These are phyloP conservation scores for Oryzaephilus surinamensis DNA, from an alignment of 1,140 invertebrate species.

Conservation along the genomic window DNA sequence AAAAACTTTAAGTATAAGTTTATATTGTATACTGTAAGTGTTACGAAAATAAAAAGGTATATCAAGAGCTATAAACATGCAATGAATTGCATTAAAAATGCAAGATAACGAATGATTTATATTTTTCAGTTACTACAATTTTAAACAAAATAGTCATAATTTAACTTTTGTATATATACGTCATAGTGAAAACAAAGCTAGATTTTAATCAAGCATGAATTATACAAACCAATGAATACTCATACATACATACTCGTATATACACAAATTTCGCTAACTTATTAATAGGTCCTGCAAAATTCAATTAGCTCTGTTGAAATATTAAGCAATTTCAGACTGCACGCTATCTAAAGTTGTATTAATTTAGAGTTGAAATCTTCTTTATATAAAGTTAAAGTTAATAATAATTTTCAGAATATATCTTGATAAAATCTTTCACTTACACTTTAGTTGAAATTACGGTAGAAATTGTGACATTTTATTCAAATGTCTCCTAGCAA, in stretches of 20 bases:
- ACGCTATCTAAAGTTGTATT: slow-evolving; percentile 14
- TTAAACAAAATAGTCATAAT: slow-evolving; percentile 5
- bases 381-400: slow-evolving; percentile 7
- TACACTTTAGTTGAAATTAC: too few species aligned
- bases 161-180: not conserved
- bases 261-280: slow-evolving; percentile 17
- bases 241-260: too few species aligned
- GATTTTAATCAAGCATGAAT: slow-evolving; percentile 16
- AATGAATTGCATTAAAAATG: slow-evolving; percentile 9
- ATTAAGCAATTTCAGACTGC: slow-evolving; percentile 17
- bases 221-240: slow-evolving; percentile 15
- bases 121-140: slow-evolving; percentile 7
- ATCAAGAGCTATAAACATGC: too few species aligned
- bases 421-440: too few species aligned
- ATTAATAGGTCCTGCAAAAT: slow-evolving; percentile 20
- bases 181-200: slow-evolving; percentile 8
- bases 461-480: too few species aligned
- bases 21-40: not conserved
- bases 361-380: slow-evolving; percentile 13
- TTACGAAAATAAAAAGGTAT: too few species aligned
- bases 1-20: not conserved
- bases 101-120: slow-evolving; percentile 17
- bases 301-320: slow-evolving; percentile 20
- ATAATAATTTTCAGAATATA: slow-evolving; percentile 1
- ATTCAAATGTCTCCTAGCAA: too few species aligned